phyloP scores from a whole-genome alignment of 2,888 invertebrate genomes.

The Acanthopleura granulata region DNA sequence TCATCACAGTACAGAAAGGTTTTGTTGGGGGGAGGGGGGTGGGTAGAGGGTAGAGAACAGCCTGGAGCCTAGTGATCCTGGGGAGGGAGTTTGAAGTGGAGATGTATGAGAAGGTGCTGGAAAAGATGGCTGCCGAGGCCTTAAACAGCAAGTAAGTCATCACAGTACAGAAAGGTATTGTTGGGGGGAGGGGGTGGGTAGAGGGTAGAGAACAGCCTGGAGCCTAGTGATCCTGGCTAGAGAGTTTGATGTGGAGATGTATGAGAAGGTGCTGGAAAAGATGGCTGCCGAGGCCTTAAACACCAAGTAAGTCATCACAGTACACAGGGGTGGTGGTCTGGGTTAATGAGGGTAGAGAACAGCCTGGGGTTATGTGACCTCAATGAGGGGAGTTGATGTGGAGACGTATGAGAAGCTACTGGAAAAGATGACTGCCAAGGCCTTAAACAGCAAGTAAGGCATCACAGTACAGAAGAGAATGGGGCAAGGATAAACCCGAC shows the following conservation, averaged over 20 bases:
- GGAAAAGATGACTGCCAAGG: slow-evolving; percentile 61
- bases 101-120: slow-evolving; percentile 61
- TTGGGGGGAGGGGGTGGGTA: background rate
- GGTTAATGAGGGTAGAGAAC: background rate
- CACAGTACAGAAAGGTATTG: background rate
- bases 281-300: slow-evolving; percentile 61
- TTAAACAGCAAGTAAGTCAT: slow-evolving; percentile 69
- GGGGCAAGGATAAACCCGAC: background rate
- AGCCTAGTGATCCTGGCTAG: background rate
- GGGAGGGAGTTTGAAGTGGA: slow-evolving; percentile 59
- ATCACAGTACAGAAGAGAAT: background rate
- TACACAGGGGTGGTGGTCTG: too few relatives aligned
- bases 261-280: slow-evolving; percentile 66
- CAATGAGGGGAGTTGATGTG: slow-evolving; percentile 49
- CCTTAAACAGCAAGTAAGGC: slow-evolving; percentile 69
- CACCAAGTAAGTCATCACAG: slow-evolving; percentile 63
- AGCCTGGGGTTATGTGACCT: too few relatives aligned
- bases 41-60: too few relatives aligned
- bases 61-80: too few relatives aligned
- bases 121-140: slow-evolving; percentile 62
- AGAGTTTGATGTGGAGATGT: slow-evolving; percentile 54
- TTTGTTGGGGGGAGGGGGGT: too few relatives aligned
- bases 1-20: too few relatives aligned
- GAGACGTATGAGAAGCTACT: slow-evolving; percentile 62
- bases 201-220: background rate